Base-by-base conservation (phyloP, 2,888 invertebrate genomes). In the Cistogaster globosa region DNA sequence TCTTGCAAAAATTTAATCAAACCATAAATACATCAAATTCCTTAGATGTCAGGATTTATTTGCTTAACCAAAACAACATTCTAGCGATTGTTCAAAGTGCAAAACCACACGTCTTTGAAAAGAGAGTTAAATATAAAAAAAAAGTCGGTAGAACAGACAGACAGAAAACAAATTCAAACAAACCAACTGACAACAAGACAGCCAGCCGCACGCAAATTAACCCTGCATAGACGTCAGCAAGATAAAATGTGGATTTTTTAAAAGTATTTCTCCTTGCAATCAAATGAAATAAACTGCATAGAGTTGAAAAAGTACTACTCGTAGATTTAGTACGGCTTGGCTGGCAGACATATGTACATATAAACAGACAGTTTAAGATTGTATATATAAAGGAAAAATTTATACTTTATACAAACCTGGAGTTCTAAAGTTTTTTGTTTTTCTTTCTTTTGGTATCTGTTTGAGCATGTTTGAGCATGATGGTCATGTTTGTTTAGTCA, bases 1-100 rank as follows among this genome's bases (percentile, higher is more conserved):
- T 89, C 89, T 90, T 90, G 89, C 91, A 90, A 90, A 90, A 90
- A 91, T 91, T 91, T 90, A 91, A 90, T 91, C 91, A 91, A 90
- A 90, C 86, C 85, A 87, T 86, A 87, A 88, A 87, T 86, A 58
- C 63, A 74, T 86, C 85, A 85, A 75, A 82, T 82, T 84, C 58
- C 75, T 83, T 72, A 86, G 88, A 88, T 89, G 90, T 89, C 90
- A 90, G 90, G 89, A 76, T 58, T 74, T 74, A 74, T 80, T 67
- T 63, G 55, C 62, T 36, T 55, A 78, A 55, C 20, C 45, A 78
- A 55, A 55, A 63, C 62, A 62, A 22, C 9, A 68, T 67, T 72
- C 65, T 67, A 62, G 36, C 42, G 72, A 42, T 67, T n/a, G 58
- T 80, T 60, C 67, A 72, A 82, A 76, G 63, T 63, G 51, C 57